These are phyloP conservation scores for Lanius collurio DNA, from an alignment of 2,113 vertebrate genomes.

Conservation along the genomic window DNA sequence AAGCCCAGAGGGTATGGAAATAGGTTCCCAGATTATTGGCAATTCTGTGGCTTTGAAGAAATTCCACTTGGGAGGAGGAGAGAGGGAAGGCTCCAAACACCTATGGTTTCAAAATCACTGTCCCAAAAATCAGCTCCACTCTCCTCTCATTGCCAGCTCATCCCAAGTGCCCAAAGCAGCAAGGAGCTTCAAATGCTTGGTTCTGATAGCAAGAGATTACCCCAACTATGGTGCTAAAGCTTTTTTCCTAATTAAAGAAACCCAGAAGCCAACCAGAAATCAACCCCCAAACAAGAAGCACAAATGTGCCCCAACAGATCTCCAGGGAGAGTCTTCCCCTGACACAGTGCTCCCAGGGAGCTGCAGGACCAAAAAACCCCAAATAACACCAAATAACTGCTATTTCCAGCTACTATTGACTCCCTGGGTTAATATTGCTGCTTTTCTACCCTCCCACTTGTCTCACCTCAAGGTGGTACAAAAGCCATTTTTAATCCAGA, in stretches of 20 bases:
- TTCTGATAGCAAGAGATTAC: not conserved
- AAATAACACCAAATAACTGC: accelerated
- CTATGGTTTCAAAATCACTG: not conserved
- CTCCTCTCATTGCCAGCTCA: not conserved
- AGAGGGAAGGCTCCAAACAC: not conserved
- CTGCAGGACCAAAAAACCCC: not conserved
- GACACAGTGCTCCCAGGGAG: not conserved
- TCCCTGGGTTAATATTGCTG: not conserved
- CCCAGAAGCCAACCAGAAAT: not conserved
- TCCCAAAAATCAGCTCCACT: not conserved
- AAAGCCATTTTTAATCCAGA: not conserved
- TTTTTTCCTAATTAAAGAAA: not conserved
- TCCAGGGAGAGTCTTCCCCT: not conserved
- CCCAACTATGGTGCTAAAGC: not conserved
- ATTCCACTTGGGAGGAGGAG: too few relatives aligned
- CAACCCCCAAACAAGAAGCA: not conserved
- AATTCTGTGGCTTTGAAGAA: not conserved
- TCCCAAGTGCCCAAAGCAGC: not conserved
- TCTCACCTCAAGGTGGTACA: not conserved
- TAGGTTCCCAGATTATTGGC: not conserved
- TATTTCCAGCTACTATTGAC: not conserved
- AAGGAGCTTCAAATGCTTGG: not conserved
- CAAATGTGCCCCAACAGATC: not conserved
- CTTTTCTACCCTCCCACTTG: not conserved
- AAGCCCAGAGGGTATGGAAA: not conserved